Conservation (phyloP, 30 jellyfish, hydroid and myxozoan species). For the Cassiopea andromeda region DNA sequence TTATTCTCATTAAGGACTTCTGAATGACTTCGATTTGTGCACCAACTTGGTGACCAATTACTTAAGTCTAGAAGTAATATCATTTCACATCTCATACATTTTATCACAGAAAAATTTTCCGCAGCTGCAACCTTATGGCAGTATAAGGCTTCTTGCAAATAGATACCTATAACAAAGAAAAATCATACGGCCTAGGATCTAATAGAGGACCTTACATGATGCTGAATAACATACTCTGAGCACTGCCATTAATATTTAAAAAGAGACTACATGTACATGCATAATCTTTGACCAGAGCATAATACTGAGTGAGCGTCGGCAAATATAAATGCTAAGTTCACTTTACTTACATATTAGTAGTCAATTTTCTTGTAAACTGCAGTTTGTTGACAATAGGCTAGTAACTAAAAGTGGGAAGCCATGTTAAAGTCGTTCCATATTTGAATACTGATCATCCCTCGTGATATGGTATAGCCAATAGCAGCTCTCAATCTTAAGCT, state of each 20-base stretch:
- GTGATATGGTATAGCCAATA: constrained; percentile 14
- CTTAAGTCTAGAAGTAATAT: too few species aligned
- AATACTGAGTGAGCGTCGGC: neutral
- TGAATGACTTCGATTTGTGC: too few species aligned
- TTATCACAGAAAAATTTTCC: too few species aligned
- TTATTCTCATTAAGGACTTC: too few species aligned
- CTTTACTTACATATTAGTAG: neutral
- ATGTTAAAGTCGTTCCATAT: constrained; percentile 23
- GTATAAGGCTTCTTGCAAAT: too few species aligned
- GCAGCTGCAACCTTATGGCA: too few species aligned
- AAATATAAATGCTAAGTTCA: neutral
- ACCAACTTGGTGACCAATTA: too few species aligned
- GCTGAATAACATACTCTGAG: neutral
- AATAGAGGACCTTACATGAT: neutral
- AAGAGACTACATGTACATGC: neutral
- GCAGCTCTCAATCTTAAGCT: neutral
- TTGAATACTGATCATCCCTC: constrained; percentile 22
- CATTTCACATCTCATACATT: too few species aligned
- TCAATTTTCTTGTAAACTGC: neutral
- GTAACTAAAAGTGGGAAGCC: neutral
- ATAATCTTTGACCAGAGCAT: neutral
- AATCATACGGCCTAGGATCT: neutral
- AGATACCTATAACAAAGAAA: neutral
- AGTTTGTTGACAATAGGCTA: neutral
- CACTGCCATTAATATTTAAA: constrained; percentile 3